These are phyloP conservation scores for Puma concolor DNA, from an alignment of 2,113 vertebrate genomes.

Conservation along the genomic window DNA sequence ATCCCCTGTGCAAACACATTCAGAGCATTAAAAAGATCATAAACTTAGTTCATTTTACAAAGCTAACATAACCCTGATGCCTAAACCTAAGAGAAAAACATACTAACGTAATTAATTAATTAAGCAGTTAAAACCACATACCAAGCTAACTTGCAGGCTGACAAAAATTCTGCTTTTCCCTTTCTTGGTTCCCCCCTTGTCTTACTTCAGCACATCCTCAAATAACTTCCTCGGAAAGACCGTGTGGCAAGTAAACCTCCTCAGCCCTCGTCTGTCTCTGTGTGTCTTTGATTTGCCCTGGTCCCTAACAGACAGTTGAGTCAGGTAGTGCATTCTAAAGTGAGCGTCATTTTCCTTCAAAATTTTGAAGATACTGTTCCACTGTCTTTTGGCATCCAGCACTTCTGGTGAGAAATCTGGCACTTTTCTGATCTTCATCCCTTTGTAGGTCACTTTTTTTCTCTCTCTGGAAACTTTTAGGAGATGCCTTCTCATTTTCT, in stretches of 20 bases:
- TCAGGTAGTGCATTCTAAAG: conserved; percentile 35
- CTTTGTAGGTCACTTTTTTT: neutral
- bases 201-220: neutral
- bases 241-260: neutral
- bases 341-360: neutral
- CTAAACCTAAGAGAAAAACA: conserved; percentile 35
- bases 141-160: neutral
- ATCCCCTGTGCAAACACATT: conserved; percentile 20
- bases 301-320: neutral
- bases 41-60: neutral
- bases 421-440: neutral
- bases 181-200: neutral
- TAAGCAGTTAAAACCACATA: neutral
- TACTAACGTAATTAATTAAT: neutral
- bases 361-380: neutral
- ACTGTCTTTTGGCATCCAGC: neutral
- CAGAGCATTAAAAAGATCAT: conserved; percentile 13
- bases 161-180: neutral
- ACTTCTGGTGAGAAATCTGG: neutral
- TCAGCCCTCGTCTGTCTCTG: neutral
- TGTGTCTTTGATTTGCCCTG: neutral
- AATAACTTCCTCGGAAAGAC: neutral
- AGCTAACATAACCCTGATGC: neutral
- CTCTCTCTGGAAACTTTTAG: conserved; percentile 12
- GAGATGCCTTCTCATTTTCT: conserved; percentile 9